Conservation (phyloP, 2,888 invertebrate genomes). For the Drosophila dives region DNA sequence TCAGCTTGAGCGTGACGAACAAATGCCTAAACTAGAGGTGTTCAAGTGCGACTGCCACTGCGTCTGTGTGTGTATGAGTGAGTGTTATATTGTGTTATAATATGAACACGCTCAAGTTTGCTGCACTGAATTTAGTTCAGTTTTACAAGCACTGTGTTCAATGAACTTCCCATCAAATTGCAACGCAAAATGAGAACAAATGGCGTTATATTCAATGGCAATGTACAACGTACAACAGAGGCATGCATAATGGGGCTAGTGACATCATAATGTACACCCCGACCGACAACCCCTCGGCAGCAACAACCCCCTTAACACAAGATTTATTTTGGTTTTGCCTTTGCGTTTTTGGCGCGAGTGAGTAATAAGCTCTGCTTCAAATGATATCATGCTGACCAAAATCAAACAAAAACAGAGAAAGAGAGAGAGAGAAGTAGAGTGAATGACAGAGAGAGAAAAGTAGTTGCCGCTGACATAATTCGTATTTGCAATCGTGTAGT, state of each 20-base stretch:
- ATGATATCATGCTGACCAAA: conserved; percentile 68
- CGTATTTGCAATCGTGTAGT: conserved; percentile 16
- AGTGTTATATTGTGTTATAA: not conserved
- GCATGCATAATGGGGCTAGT: conserved; percentile 15
- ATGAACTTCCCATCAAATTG: conserved; percentile 34
- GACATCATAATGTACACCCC: conserved; percentile 42
- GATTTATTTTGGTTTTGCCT: conserved; percentile 36
- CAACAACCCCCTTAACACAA: conserved; percentile 13
- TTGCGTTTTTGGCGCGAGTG: conserved; percentile 65
- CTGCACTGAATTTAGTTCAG: conserved; percentile 9
- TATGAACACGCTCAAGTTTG: not conserved
- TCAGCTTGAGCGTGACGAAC: conserved; percentile 53
- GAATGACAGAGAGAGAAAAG: not conserved
- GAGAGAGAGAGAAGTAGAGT: conserved; percentile 1
- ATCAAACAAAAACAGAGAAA: not conserved
- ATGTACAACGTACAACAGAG: not conserved
- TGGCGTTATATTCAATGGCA: conserved; percentile 27
- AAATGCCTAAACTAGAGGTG: conserved; percentile 46
- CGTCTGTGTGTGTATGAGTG: not conserved
- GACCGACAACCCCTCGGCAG: conserved; percentile 19
- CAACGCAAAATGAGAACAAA: conserved; percentile 49
- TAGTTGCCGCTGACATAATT: conserved; percentile 67
- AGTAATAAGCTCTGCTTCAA: conserved; percentile 65
- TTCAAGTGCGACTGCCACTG: conserved; percentile 26
- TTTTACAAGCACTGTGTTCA: conserved; percentile 38